Conservation (phyloP, 2,888 invertebrate genomes). For the Coelogynopora nodosa region DNA sequence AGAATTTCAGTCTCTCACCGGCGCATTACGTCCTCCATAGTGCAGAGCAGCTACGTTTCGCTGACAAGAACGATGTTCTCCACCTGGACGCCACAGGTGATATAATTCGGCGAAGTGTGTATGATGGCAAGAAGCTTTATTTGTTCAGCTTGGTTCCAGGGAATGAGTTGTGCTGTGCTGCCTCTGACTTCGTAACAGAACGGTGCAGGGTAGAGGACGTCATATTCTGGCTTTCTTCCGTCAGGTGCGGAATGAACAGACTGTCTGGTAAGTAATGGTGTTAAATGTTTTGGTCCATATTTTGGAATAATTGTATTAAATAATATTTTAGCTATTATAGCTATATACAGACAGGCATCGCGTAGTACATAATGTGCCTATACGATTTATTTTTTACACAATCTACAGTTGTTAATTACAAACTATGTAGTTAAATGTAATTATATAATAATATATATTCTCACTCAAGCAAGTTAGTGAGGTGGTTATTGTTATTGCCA, state of each 20-base stretch:
- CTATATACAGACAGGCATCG: no score
- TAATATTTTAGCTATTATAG: no score
- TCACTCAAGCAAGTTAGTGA: no score
- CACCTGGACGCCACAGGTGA: background rate
- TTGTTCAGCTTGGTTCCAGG: background rate
- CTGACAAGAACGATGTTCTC: background rate
- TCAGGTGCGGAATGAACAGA: background rate
- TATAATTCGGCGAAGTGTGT: background rate
- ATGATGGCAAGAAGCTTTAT: background rate
- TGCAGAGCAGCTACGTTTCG: background rate
- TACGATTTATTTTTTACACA: no score
- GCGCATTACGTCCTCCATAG: background rate
- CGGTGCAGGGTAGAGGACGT: background rate
- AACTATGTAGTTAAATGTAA: no score
- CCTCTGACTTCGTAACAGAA: background rate
- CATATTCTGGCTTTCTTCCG: constrained; percentile 6
- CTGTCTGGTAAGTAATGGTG: constrained; percentile 20
- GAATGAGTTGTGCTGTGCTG: background rate
- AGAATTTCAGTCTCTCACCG: constrained; percentile 1
- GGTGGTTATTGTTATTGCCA: no score
- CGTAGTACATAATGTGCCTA: no score
- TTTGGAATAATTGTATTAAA: no score
- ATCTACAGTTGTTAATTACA: no score
- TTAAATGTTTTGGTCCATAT: no score
- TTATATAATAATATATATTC: no score